A percentile compares a stretch with the other conserved stretches of the same genome.
These are phyloP conservation scores for Bubo blakistoni DNA, from an alignment of 2,113 vertebrate genomes.

Conservation along the genomic window DNA sequence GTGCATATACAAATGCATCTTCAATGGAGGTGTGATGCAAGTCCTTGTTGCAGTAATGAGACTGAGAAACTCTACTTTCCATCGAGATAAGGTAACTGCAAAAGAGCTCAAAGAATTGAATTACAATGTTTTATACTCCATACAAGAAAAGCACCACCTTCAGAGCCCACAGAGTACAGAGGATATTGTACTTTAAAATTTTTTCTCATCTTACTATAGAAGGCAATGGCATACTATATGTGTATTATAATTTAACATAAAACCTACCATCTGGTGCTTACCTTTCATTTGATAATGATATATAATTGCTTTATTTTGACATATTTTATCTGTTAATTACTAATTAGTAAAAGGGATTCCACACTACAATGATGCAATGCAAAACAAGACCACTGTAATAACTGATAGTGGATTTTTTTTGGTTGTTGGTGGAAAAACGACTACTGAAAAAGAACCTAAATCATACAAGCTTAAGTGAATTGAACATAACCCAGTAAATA, in stretches of 20 bases:
- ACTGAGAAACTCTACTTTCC: neutral
- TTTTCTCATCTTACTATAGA: neutral
- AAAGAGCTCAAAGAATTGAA: neutral
- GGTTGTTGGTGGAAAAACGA: neutral
- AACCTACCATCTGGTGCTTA: slow-evolving; percentile 31
- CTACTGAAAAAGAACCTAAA: neutral
- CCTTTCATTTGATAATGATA: slow-evolving; percentile 45
- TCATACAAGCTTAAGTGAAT: neutral
- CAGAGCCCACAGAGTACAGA: neutral
- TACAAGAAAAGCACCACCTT: neutral
- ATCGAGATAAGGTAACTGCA: neutral
- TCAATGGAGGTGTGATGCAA: neutral
- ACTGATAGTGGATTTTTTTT: neutral
- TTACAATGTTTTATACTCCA: neutral
- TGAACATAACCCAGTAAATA: neutral
- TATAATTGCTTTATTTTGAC: slow-evolving; percentile 38
- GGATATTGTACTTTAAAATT: neutral
- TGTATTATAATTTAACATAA: slow-evolving; percentile 25
- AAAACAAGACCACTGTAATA: slow-evolving; percentile 21
- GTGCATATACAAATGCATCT: neutral
- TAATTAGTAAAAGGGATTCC: slow-evolving; percentile 35
- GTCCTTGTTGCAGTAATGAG: neutral
- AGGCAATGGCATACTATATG: neutral
- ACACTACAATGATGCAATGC: neutral
- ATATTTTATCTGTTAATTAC: slow-evolving; percentile 56